Percentiles rank a stretch among this genome's conserved stretches.
These are phyloP conservation scores for Amblyjoppa proteus DNA, from an alignment of 2,888 invertebrate species.

Conservation along the genomic window DNA sequence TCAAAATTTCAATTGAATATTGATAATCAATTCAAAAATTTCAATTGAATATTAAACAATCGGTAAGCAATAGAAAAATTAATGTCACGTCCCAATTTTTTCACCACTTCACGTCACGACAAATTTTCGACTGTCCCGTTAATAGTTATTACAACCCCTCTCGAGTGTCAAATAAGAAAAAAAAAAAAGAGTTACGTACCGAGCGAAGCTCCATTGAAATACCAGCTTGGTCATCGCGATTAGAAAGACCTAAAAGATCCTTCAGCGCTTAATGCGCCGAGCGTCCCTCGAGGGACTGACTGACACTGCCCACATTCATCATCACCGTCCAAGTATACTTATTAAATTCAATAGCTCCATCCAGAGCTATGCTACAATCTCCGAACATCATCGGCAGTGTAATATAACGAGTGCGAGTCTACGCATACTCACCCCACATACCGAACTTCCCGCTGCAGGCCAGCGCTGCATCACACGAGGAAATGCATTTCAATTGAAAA, in stretches of 20 bases:
- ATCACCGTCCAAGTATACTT: constrained; percentile 64
- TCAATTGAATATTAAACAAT: no score
- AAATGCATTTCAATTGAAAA: background rate
- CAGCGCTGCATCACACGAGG: background rate
- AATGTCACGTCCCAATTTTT: no score
- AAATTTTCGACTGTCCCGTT: background rate
- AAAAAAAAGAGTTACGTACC: background rate
- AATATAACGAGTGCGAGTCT: constrained; percentile 37
- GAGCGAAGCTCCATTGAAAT: background rate
- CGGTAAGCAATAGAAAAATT: no score
- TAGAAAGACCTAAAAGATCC: constrained; percentile 24
- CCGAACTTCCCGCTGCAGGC: constrained; percentile 36
- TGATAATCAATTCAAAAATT: no score
- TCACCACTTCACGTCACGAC: background rate
- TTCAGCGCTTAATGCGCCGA: constrained; percentile 19
- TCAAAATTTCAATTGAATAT: no score
- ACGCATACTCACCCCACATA: constrained; percentile 50
- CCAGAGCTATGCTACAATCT: constrained; percentile 57
- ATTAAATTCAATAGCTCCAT: constrained; percentile 65
- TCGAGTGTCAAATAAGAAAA: background rate
- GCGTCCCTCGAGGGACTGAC: constrained; percentile 56
- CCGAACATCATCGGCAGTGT: constrained; percentile 43
- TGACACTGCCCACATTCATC: constrained; percentile 74
- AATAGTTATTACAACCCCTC: background rate
- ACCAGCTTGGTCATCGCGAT: background rate